phyloP scores from a whole-genome alignment of 2,113 vertebrate genomes.

The Coturnix japonica region DNA sequence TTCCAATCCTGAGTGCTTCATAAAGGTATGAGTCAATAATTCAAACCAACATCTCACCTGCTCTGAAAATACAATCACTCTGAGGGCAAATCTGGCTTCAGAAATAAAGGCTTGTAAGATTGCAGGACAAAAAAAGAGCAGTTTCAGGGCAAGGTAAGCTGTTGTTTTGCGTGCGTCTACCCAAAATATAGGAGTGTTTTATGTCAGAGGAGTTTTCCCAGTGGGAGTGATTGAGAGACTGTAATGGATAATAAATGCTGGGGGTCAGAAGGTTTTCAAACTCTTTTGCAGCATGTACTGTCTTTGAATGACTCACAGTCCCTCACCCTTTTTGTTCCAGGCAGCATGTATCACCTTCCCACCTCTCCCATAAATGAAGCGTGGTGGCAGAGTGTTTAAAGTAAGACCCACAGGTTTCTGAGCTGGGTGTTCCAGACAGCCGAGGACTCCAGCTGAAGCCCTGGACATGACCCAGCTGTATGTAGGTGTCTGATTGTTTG shows the following conservation, averaged over 20 bases:
- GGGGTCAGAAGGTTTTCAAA: constrained; percentile 31
- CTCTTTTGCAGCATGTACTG: background rate
- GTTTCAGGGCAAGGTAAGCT: background rate
- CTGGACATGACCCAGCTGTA: background rate
- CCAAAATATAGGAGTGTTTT: constrained; percentile 24
- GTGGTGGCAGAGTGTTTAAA: background rate
- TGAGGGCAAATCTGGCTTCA: constrained; percentile 21
- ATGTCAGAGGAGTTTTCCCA: constrained; percentile 32
- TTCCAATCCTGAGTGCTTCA: constrained; percentile 64
- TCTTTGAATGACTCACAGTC: constrained; percentile 15
- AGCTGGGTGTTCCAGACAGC: background rate
- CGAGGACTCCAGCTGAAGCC: background rate
- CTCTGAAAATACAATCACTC: constrained; percentile 44
- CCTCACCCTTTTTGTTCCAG: background rate
- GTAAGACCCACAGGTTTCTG: background rate
- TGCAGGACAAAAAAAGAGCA: background rate
- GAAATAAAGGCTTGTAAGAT: constrained; percentile 29
- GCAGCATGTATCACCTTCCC: background rate
- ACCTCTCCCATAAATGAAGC: constrained; percentile 6
- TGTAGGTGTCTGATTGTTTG: background rate
- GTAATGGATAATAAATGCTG: constrained; percentile 57
- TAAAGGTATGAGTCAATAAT: constrained; percentile 71
- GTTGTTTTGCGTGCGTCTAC: constrained; percentile 35
- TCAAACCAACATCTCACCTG: constrained; percentile 61
- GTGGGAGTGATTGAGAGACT: constrained; percentile 11